A percentile compares a stretch with the other conserved stretches of the same genome.
These are phyloP conservation scores for Psix sp. DNA, from an alignment of 1,140 invertebrate genomes.

Conservation along the genomic window DNA sequence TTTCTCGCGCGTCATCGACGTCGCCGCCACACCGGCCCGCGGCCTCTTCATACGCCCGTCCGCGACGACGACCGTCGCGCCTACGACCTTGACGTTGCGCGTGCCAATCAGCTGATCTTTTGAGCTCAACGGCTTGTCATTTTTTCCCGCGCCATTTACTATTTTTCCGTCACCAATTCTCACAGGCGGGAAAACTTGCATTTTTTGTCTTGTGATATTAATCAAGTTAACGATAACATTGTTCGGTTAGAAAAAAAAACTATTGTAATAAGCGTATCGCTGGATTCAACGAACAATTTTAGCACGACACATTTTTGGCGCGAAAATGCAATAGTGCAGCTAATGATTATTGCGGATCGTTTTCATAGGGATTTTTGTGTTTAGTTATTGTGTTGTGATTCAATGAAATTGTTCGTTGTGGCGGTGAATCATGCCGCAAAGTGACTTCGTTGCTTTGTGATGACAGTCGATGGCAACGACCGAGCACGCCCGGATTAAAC, in stretches of 20 bases:
- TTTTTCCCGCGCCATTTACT: slow-evolving; percentile 4
- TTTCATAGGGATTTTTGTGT: neutral
- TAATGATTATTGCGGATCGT: too few relatives aligned
- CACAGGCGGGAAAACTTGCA: too few relatives aligned
- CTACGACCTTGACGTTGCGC: slow-evolving; percentile 47
- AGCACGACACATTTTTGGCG: too few relatives aligned
- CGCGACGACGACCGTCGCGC: slow-evolving; percentile 7
- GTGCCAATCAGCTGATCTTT: slow-evolving; percentile 74
- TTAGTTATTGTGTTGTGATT: slow-evolving; percentile 13
- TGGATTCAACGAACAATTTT: neutral
- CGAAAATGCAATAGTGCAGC: neutral
- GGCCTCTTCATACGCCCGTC: neutral
- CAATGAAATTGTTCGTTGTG: slow-evolving; percentile 21
- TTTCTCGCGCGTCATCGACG: slow-evolving; percentile 48
- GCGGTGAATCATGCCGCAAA: slow-evolving; percentile 23
- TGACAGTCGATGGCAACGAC: slow-evolving; percentile 67
- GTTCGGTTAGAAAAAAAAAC: neutral
- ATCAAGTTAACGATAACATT: too few relatives aligned
- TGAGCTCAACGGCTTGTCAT: neutral
- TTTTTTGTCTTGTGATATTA: too few relatives aligned
- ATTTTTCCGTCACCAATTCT: too few relatives aligned
- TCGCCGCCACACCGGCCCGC: slow-evolving; percentile 18
- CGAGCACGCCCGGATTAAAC: slow-evolving; percentile 62
- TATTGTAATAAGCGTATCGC: neutral
- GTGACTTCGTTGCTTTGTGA: slow-evolving; percentile 40